These are phyloP conservation scores for Osmoderma eremita DNA, from an alignment of 2,888 invertebrate genomes.

Conservation along the genomic window DNA sequence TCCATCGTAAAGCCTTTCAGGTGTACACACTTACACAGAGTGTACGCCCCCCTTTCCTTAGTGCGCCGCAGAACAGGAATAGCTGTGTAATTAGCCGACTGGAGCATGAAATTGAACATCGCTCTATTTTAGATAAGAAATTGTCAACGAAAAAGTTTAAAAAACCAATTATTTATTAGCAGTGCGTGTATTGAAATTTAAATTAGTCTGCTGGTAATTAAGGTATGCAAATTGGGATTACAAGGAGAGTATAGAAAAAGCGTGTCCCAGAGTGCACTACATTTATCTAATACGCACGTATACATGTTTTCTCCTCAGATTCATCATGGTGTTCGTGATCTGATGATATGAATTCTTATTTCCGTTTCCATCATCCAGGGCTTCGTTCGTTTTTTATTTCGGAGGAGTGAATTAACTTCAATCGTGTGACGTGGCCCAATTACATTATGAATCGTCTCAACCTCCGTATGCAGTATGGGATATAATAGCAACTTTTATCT, in stretches of 20 bases:
- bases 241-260: not conserved
- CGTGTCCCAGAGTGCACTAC: not conserved
- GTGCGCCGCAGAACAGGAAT: not conserved
- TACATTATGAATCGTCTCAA: no score
- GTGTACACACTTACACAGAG: not conserved
- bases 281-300: no score
- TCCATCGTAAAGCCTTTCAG: not conserved
- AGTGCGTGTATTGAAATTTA: conserved; percentile 1
- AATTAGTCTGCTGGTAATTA: conserved; percentile 1
- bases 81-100: not conserved
- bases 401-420: no score
- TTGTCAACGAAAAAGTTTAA: not conserved
- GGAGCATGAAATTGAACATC: not conserved
- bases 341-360: no score
- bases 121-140: conserved; percentile 2
- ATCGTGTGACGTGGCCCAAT: no score
- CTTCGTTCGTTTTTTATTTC: no score
- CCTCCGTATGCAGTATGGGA: no score
- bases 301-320: no score
- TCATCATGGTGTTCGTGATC: no score
- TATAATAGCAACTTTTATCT: no score
- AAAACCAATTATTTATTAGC: not conserved
- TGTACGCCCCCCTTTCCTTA: not conserved
- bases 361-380: no score
- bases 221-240: conserved; percentile 1